phyloP scores from a whole-genome alignment of 2,888 invertebrate species.

The Acronicta alni region DNA sequence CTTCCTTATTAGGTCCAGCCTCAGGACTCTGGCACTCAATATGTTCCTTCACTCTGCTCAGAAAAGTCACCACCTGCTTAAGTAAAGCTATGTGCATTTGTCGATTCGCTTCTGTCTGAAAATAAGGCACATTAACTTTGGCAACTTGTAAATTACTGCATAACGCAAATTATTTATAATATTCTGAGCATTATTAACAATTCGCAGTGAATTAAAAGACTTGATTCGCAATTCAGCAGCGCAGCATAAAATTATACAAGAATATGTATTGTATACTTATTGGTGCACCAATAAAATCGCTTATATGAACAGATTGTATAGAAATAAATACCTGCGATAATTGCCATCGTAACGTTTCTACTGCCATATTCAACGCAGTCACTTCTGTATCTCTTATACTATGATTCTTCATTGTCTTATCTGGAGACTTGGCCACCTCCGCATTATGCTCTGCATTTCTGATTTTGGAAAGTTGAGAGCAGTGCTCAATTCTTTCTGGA shows the following conservation, averaged over 20 bases:
- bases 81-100: conserved; percentile 93
- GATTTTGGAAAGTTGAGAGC: conserved; percentile 77
- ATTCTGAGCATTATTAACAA: conserved; percentile 34
- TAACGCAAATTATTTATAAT: background rate
- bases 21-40: conserved; percentile 83
- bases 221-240: conserved; percentile 52
- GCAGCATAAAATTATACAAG: conserved; percentile 6
- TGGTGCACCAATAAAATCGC: conserved; percentile 70
- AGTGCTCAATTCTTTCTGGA: conserved; percentile 79
- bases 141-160: conserved; percentile 35
- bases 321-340: conserved; percentile 90
- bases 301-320: conserved; percentile 6
- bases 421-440: conserved; percentile 69
- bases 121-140: conserved; percentile 66
- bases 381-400: conserved; percentile 78
- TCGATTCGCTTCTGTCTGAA: conserved; percentile 92
- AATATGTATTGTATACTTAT: conserved; percentile 46
- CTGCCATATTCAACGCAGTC: conserved; percentile 90
- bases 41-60: conserved; percentile 92
- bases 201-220: conserved; percentile 47
- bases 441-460: conserved; percentile 69
- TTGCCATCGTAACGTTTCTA: conserved; percentile 93
- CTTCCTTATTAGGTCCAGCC: conserved; percentile 58
- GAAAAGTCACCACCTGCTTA: conserved; percentile 92
- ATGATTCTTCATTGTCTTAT: conserved; percentile 62